Conservation (phyloP, 2,797 vertebrate species). For the Scyliorhinus canicula region DNA sequence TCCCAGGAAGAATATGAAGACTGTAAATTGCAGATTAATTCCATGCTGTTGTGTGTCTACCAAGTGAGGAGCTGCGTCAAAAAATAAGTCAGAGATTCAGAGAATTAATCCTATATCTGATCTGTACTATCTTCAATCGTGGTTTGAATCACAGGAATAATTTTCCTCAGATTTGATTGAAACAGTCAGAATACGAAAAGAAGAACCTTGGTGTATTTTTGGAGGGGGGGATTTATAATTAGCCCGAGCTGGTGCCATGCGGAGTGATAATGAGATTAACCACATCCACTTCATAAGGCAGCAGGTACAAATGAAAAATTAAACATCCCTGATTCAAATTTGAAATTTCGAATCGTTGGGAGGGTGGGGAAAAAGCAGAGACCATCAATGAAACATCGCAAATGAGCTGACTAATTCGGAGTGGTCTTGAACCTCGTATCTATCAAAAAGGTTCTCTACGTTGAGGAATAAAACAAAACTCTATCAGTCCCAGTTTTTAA, state of each 20-base stretch:
- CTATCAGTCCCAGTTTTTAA: no score
- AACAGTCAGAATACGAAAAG: background rate
- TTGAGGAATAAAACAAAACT: background rate
- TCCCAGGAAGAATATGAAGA: background rate
- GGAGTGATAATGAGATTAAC: background rate
- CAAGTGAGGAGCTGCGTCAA: background rate
- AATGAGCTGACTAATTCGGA: background rate
- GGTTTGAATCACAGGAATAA: background rate
- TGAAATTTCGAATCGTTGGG: background rate
- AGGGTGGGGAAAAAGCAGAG: background rate
- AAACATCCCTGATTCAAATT: background rate
- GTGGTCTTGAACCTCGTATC: background rate
- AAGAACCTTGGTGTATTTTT: background rate
- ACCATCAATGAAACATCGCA: background rate
- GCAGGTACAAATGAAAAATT: background rate
- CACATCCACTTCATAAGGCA: background rate
- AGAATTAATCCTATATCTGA: background rate
- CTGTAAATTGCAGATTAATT: background rate
- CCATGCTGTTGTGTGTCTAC: background rate
- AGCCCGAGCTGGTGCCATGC: background rate
- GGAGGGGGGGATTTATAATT: background rate
- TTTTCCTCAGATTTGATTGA: background rate
- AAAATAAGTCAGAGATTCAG: background rate
- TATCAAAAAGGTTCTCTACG: background rate
- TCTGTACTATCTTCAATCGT: background rate